Base-by-base conservation (phyloP, 64 coral and sea anemone species). In the Porites lutea region DNA sequence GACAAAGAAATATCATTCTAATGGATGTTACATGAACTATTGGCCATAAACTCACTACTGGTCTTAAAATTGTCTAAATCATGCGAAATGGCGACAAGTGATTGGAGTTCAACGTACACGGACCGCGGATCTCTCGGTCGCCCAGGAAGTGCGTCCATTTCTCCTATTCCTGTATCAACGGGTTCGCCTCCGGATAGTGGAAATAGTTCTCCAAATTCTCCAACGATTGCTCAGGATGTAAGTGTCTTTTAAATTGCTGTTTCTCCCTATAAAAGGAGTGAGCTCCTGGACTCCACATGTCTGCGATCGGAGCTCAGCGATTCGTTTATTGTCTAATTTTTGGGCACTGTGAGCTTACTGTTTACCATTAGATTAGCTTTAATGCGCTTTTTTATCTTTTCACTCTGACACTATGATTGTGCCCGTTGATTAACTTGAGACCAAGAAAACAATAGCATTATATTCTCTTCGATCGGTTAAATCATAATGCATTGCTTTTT, bases 111-210 rank as follows among this genome's bases (percentile, higher is more conserved):
- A 19, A 67, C 71, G 8, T 76, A 73, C 73, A 92, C 71, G 2
- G 91, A 87, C 52, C 82, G 91, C 8, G 47, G 71, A 50, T 48
- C 68, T 51, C 20, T 89, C 72, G 16, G 46, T 77, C 57, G 49
- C 51, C 53, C 77, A 45, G 73, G 68, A 60, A 86, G 43, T 54
- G 55, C 72, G 2, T 78, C 74, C 16, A 51, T 94, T 91, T 97
- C 95, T 88, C 95, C 95, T 4, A 91, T 91, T 63, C 82, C 82
- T 69, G 62, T 82, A 18, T 82, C 91, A 18, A 91, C 66, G 16
- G 82, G 86, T 23, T 94, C 95, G 6, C 88, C 92, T 51, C 87
- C 79, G 47, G 95, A 94, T 70, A 97, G 95, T 66, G 95, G 95
- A 71, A 94, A 90, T 43, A 97, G 88, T 77, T 97, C 95, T 13